Evolutionary conservation across 2,888 invertebrate genomes (phyloP), one percentile per base, ranked within the genome.

Genomic region (Apomyelois bistriatella): DNA sequence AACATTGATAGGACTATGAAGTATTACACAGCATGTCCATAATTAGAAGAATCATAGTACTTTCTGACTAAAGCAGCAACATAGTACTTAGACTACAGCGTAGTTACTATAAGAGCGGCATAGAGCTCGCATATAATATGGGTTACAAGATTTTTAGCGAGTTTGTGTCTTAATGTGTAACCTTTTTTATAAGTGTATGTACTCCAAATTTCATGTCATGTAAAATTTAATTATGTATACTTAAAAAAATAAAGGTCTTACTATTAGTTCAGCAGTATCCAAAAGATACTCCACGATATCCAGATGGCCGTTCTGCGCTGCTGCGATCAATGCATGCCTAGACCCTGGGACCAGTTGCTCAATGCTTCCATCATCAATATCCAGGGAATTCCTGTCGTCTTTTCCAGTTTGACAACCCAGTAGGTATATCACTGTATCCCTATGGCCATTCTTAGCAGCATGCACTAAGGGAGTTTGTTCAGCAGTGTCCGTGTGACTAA

Each of bases 221-320:
- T n/a, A n/a, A n/a, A n/a, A n/a, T n/a, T n/a, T n/a, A n/a, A n/a
- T n/a, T n/a, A n/a, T 22, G 2, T 22, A 22, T 22, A 5, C 22
- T 22, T 22, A 3, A 3, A 22, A 22, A 5, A 2, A 2, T 22
- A 5, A 22, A 5, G 22, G 22, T 22, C 22, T 95, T 4, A 97
- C 94, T 54, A 94, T 93, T 15, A 96, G 93, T 67, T 96, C 95
- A 37, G 96, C 94, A 88, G 96, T 95, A 80, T 97, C 97, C 53
- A 98, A 80, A 15, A 98, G 89, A 81, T 97, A 98, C 77, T 98
- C 97, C 10, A 97, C 95, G 58, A 98, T 95, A 83, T 96, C 95
- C 48, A 94, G 92, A 78, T 97, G 96, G 5, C 97, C 97, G 73
- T 96, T 95, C 12, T 95, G 94, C 0, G 98, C 94, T 0, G 98